Conservation (phyloP, 2,888 invertebrate species). For the Eupithecia pulchellata region DNA sequence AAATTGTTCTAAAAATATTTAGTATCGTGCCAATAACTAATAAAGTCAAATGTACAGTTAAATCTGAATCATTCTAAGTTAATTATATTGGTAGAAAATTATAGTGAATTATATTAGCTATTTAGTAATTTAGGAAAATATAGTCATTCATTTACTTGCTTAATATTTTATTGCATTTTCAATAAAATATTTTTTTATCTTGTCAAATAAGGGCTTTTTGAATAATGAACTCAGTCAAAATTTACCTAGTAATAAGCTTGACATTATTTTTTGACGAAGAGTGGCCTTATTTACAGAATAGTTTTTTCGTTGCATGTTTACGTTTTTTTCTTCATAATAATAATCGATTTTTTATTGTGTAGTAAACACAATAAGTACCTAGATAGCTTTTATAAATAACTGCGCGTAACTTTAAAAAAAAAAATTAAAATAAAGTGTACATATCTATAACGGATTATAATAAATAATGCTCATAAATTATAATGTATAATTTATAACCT, state of each 20-base stretch:
- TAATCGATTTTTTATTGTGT: background rate
- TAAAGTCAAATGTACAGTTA: constrained; percentile 14
- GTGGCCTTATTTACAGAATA: background rate
- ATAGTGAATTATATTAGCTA: constrained; percentile 15
- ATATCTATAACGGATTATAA: constrained; percentile 72
- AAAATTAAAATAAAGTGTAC: constrained; percentile 68
- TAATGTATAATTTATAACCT: constrained; percentile 67
- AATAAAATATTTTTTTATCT: background rate
- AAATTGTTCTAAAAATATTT: constrained; percentile 19
- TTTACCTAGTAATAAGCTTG: background rate
- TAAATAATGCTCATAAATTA: constrained; percentile 74
- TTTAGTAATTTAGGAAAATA: constrained; percentile 35
- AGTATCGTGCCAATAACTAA: constrained; percentile 32
- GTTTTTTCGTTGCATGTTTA: background rate
- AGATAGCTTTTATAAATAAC: constrained; percentile 68
- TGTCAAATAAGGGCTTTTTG: background rate
- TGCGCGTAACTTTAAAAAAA: constrained; percentile 55
- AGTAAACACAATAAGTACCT: background rate
- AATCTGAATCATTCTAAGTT: constrained; percentile 8
- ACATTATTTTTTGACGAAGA: background rate
- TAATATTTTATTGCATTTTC: background rate
- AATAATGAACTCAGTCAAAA: background rate
- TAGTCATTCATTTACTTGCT: constrained; percentile 1
- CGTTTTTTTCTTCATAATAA: background rate
- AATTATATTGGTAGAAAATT: constrained; percentile 7